These are phyloP conservation scores for Andricus curvator DNA, from an alignment of 2,888 invertebrate genomes.

Conservation along the genomic window DNA sequence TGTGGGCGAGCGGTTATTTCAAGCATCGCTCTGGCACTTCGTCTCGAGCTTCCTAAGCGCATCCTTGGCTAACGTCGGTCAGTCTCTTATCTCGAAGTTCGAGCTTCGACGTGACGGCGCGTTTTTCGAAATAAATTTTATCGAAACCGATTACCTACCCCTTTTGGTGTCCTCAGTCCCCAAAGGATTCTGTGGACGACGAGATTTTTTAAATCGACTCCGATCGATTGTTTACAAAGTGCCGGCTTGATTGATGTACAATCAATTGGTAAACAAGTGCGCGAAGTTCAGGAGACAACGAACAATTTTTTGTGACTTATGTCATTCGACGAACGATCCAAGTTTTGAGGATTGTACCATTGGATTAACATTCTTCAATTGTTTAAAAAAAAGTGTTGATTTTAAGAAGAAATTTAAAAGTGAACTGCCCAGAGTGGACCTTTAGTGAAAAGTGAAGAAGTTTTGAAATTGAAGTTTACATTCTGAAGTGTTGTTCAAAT, in stretches of 20 bases:
- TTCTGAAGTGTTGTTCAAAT: not conserved
- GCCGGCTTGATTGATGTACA: not conserved
- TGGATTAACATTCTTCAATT: not conserved
- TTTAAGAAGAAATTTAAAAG: not conserved
- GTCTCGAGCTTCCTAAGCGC: constrained; percentile 72
- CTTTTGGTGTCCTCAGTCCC: not conserved
- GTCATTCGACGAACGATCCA: constrained; percentile 8
- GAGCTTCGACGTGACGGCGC: constrained; percentile 49
- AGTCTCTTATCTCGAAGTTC: constrained; percentile 57
- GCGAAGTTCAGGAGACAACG: not conserved
- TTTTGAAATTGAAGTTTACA: not conserved
- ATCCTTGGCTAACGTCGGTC: constrained; percentile 62
- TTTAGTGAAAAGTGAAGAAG: not conserved
- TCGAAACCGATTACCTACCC: constrained; percentile 14
- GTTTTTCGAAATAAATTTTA: constrained; percentile 49
- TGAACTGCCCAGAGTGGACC: not conserved
- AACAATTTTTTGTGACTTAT: constrained; percentile 10
- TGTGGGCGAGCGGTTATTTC: constrained; percentile 75
- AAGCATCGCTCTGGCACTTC: constrained; percentile 74
- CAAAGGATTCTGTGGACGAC: not conserved
- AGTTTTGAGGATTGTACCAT: not conserved
- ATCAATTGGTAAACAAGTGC: constrained; percentile 4
- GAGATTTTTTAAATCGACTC: constrained; percentile 10
- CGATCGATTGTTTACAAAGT: constrained; percentile 20
- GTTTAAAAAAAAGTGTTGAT: not conserved